These are phyloP conservation scores for Puma concolor DNA, from an alignment of 2,113 vertebrate genomes.

Conservation along the genomic window DNA sequence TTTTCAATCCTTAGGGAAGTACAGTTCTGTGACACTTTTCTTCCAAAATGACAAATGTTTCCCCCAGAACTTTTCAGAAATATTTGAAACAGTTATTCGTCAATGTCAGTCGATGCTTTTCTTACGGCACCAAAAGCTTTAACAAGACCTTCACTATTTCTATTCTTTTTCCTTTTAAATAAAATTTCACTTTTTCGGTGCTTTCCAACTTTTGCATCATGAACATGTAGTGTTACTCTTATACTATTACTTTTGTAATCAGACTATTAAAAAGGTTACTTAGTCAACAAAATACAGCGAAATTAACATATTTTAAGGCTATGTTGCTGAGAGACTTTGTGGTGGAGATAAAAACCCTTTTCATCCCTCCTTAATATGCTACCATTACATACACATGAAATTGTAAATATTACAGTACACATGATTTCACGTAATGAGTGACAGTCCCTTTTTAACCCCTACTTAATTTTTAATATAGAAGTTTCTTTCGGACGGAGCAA, in stretches of 20 bases:
- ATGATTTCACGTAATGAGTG: rapidly evolving
- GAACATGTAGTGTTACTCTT: not conserved
- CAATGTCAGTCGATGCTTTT: not conserved
- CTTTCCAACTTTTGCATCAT: constrained; percentile 29
- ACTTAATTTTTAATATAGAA: not conserved
- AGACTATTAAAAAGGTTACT: constrained; percentile 3
- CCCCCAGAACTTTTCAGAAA: constrained; percentile 3
- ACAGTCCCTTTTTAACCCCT: not conserved
- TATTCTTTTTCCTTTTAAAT: not conserved
- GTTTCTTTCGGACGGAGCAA: not conserved
- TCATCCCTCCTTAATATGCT: not conserved
- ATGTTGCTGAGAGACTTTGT: not conserved
- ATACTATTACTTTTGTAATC: not conserved
- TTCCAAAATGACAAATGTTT: constrained; percentile 9
- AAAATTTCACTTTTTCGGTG: not conserved
- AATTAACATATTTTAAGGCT: not conserved
- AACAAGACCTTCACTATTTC: not conserved
- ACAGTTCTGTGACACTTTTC: not conserved
- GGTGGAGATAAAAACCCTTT: constrained; percentile 24
- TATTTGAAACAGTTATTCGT: not conserved
- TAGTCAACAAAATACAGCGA: constrained; percentile 15
- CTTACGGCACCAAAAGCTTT: not conserved
- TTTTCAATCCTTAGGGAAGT: not conserved
- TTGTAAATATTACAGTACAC: not conserved
- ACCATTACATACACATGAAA: not conserved